Evolutionary conservation across 2,888 invertebrate genomes (phyloP), one percentile per base, ranked within the genome.

Genomic region (Chrysolina americana): DNA sequence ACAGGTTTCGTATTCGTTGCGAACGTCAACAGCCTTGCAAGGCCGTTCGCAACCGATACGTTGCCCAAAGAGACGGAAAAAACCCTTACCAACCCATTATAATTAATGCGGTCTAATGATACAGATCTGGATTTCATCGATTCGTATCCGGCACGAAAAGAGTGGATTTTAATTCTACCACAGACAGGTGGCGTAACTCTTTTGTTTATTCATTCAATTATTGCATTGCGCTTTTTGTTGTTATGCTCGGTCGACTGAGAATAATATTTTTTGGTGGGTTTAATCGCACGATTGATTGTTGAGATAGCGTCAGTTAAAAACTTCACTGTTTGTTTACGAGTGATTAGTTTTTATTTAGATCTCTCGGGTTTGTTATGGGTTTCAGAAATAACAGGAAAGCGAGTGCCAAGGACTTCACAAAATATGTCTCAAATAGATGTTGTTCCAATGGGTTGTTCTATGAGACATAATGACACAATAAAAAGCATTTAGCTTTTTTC

Each of bases 11-110:
- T 50, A 65, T 65, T 41, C 50, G 44, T 65, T 63, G 56, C 65
- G 63, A 70, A 47, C 65, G 73, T 69, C 71, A 76, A 68, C 65
- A 71, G 66, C 76, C 76, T 76, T 73, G 76, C 76, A 76, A 76
- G 76, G 76, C 41, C 76, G 76, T n/a, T 65, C 17, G 21, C 65
- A 68, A 23, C 64, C 41, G 21, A 71, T 68, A 65, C 65, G 73
- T 70, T 17, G 64, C 71, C 65, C 19, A 21, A 64, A 66, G 41
- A 66, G 48, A 48, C 63, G 53, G 68, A 73, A 76, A 76, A 70
- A 62, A 65, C 63, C 63, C 48, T 71, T 50, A 50, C 66, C 28
- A n/a, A 50, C 36, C 19, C 28, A 68, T 36, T 68, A 68, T 41
- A 68, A 41, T 68, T 56, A 53, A 68, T 15, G 41, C 23, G 41